These are phyloP conservation scores for Tetramorium bicarinatum DNA, from an alignment of 2,888 invertebrate species.

Conservation along the genomic window DNA sequence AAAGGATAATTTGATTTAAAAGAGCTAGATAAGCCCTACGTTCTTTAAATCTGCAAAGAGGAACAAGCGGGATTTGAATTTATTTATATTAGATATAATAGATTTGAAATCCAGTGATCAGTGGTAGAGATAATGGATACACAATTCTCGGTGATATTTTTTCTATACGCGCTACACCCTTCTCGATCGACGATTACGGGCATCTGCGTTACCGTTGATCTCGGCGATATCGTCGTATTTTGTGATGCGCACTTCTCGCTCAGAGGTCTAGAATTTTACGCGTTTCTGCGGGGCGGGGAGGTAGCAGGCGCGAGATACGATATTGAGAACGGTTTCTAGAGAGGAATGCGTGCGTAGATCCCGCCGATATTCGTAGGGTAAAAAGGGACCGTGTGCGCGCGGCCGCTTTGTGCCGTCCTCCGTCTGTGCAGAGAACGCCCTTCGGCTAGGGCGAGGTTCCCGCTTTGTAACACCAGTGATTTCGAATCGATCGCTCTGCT, in stretches of 20 bases:
- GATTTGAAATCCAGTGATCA: neutral
- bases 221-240: constrained; percentile 63
- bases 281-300: constrained; percentile 56
- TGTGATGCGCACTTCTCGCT: constrained; percentile 15
- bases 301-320: constrained; percentile 51
- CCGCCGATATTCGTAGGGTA: constrained; percentile 36
- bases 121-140: neutral
- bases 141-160: neutral
- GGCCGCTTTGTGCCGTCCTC: constrained; percentile 39
- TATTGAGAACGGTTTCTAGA: constrained; percentile 55
- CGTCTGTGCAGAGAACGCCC: constrained; percentile 50
- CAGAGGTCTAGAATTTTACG: constrained; percentile 66
- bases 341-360: constrained; percentile 22
- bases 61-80: neutral
- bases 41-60: neutral
- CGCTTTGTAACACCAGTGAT: constrained; percentile 47
- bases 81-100: neutral
- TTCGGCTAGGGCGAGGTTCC: constrained; percentile 55
- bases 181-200: constrained; percentile 62
- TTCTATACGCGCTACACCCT: neutral
- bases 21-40: neutral
- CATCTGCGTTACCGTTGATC: constrained; percentile 62
- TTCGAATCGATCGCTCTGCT: constrained; percentile 39
- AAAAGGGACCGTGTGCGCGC: constrained; percentile 36
- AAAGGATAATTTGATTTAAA: neutral